Evolutionary conservation across 2,888 invertebrate genomes (phyloP), one percentile per base, ranked within the genome.

Genomic region (Crematogaster levior): DNA sequence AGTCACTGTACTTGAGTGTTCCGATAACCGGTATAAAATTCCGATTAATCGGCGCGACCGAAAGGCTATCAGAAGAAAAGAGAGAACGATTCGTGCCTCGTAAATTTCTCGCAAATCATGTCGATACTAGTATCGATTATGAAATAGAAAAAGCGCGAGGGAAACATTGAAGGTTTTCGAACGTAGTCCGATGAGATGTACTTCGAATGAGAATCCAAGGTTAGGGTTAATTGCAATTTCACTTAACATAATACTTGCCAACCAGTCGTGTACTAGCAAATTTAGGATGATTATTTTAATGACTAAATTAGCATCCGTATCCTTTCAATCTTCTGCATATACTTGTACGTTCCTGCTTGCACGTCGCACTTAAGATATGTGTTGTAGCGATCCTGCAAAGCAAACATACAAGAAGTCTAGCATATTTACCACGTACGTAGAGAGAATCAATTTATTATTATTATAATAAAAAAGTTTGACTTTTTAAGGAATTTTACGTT

Each of bases 271-370:
- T 21, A 30, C 43, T 1, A 27, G 34, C 18, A 43, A 15, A 43
- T 72, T 70, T 79, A 70, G 21, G 12, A 72, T 79, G 30, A 79
- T 79, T 79, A 72, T 72, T 56, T 79, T 73, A 40, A 79, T 70
- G 60, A 24, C 58, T 70, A 10, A 70, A 70, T 72, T 72, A 51
- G 43, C 73, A 56, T 72, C 27, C 43, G 18, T 40, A 70, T 70
- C 21, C 30, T 72, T 77, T 77, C 70, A 70, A 68, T 77, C 40
- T 53, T 43, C 24, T 10, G n/a, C 37, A 37, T n/a, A 15, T 21
- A 18, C 34, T 63, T 15, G 21, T 73, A 18, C 15, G 46, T 34
- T 18, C 46, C 43, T 21, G 48, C 34, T 48, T 68, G 66, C 34
- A 66, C 34, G 24, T 72, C 43, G 34, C 70, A 34, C 4, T 9